Conservation (phyloP, 2,113 vertebrate genomes). For the Cairina moschata region DNA sequence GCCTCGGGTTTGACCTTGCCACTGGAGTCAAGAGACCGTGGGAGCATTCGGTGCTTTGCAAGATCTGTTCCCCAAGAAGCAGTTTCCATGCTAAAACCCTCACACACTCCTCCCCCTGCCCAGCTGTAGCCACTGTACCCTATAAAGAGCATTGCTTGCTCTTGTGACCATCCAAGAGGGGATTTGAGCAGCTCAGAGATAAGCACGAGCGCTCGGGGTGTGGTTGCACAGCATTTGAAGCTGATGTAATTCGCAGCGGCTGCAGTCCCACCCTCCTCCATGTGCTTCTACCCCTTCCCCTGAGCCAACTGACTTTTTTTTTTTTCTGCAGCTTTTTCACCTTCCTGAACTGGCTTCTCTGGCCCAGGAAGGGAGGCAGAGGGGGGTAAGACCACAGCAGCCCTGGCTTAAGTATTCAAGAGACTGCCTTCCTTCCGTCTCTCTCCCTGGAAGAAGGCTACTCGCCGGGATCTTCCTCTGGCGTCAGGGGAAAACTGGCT, state of each 20-base stretch:
- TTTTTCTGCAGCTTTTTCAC: background rate
- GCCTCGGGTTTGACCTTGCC: background rate
- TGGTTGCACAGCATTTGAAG: background rate
- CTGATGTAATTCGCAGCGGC: constrained; percentile 35
- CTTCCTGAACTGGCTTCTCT: background rate
- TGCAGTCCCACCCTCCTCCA: constrained; percentile 8
- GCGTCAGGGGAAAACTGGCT: background rate
- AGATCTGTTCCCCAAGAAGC: background rate
- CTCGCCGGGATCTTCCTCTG: background rate
- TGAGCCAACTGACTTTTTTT: background rate
- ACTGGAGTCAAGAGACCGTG: background rate
- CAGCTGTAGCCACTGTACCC: background rate
- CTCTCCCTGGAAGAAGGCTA: background rate
- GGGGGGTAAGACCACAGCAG: background rate
- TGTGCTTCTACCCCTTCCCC: background rate
- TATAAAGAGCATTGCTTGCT: background rate
- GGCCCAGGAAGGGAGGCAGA: background rate
- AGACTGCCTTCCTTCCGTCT: background rate
- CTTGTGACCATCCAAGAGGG: background rate
- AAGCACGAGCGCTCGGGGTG: constrained; percentile 29
- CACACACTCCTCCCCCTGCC: background rate
- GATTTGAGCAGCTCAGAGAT: constrained; percentile 23
- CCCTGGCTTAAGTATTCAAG: background rate
- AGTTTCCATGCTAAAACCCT: background rate
- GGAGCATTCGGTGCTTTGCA: background rate